Evolutionary conservation across 2,888 invertebrate species (phyloP), one percentile per base, ranked within the genome.

Genomic region (Ormyrus labotus): DNA sequence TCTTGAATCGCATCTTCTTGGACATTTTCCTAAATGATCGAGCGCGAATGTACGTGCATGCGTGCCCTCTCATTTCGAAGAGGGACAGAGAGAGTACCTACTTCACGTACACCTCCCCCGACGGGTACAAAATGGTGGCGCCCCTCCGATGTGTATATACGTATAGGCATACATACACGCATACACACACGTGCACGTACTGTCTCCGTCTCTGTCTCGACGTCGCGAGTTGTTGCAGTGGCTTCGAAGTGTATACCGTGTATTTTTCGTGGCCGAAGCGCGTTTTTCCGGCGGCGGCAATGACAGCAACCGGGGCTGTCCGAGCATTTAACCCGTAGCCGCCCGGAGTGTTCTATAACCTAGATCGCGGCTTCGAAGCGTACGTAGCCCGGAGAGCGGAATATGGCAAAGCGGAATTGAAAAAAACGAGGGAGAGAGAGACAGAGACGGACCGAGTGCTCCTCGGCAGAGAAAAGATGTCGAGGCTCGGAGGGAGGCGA

Each of bases 61-160:
- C 10, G 51, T 53, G 87, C 87, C 88, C 87, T 85, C 88, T 89
- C 87, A 34, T 34, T 34, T 34, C 87, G 87, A 86, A 86, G 86
- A 34, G 3, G 34, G 34, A 34, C 34, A 34, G 34, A 34, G 48
- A 64, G 64, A 89, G 88, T 89, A 89, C 88, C 89, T 89, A 88
- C 89, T 89, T 89, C 88, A 89, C 89, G 88, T 88, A 89, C 90
- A 89, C 91, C 90, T 90, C 82, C 82, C 90, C 91, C 91, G 90
- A 89, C 89, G 90, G 88, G 88, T 87, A 91, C 91, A 91, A 91
- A 91, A 91, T 91, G 91, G 91, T 89, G 91, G 91, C 89, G 90
- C 90, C 90, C 88, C 89, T 84, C 84, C 69, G 48, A 53, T 65
- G 19, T 63, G 48, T 50, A n/a, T 71, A 51, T 58, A 60, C 19